phyloP scores from a whole-genome alignment of 2,113 vertebrate genomes.

The Toxostoma redivivum region DNA sequence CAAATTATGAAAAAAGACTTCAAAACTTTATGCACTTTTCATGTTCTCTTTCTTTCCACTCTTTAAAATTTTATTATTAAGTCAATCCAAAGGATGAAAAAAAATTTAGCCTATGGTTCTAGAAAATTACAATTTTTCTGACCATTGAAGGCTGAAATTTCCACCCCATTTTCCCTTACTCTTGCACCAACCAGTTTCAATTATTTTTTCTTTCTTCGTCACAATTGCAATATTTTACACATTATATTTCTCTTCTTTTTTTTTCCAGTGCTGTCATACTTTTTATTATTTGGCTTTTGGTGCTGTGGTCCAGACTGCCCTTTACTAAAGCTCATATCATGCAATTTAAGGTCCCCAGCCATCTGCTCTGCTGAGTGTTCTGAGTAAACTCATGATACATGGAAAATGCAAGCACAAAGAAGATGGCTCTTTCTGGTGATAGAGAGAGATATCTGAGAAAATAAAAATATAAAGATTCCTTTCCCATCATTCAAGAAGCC shows the following conservation, averaged over 20 bases:
- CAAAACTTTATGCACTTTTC: background rate
- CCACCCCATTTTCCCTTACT: background rate
- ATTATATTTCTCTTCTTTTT: background rate
- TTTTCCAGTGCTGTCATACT: background rate
- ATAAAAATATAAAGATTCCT: background rate
- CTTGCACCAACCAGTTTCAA: background rate
- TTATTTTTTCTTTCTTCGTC: background rate
- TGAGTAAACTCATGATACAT: background rate
- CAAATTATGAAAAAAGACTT: background rate
- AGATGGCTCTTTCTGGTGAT: background rate
- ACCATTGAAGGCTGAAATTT: background rate
- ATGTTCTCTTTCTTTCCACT: background rate
- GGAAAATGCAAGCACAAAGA: background rate
- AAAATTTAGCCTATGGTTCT: background rate
- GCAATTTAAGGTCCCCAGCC: background rate
- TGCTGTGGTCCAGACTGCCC: background rate
- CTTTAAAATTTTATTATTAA: background rate
- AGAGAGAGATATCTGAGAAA: background rate
- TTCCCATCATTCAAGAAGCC: background rate
- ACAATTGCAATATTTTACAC: background rate
- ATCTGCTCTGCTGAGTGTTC: background rate
- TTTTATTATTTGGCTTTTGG: background rate
- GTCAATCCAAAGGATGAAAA: background rate
- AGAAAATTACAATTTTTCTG: background rate
- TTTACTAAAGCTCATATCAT: background rate